Percentiles rank a stretch among this genome's conserved stretches.
Evolutionary conservation across 2,888 invertebrate species (phyloP).

Genomic region (Craniophora ligustri): DNA sequence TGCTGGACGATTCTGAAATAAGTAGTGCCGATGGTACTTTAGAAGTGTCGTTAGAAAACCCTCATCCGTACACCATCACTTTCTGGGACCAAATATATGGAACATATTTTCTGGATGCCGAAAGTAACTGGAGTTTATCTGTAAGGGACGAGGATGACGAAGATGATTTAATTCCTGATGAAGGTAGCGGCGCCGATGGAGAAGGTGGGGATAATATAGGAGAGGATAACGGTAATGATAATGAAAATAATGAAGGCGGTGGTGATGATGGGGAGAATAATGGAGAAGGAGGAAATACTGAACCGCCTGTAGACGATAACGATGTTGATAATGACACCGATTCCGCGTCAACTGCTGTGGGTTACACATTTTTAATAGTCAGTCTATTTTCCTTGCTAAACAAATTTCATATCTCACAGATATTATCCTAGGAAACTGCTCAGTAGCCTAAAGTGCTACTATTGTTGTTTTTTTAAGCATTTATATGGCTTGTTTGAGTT

Average conservation of each 20-base stretch:
- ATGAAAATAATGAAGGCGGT: background rate
- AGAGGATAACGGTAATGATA: background rate
- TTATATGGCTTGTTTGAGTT: conserved; percentile 46
- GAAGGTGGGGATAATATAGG: conserved; percentile 33
- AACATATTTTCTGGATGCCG: conserved; percentile 73
- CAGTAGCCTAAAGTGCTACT: conserved; percentile 55
- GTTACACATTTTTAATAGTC: conserved; percentile 73
- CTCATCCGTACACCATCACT: conserved; percentile 61
- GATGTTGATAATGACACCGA: conserved; percentile 39
- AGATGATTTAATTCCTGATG: background rate
- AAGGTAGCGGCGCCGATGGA: background rate
- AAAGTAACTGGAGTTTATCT: conserved; percentile 65
- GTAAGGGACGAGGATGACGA: conserved; percentile 58
- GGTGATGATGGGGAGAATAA: background rate
- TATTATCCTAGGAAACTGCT: conserved; percentile 64
- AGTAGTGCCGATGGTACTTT: conserved; percentile 50
- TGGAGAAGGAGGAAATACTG: conserved; percentile 31
- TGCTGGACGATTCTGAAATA: conserved; percentile 66
- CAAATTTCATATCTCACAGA: conserved; percentile 64
- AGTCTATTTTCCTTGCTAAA: conserved; percentile 67
- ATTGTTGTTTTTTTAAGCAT: conserved; percentile 35
- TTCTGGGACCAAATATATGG: conserved; percentile 78
- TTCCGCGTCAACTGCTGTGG: conserved; percentile 72
- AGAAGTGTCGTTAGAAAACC: conserved; percentile 65
- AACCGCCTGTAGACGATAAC: conserved; percentile 2